phyloP scores from a whole-genome alignment of 2,113 vertebrate genomes.

The Cercocebus atys region DNA sequence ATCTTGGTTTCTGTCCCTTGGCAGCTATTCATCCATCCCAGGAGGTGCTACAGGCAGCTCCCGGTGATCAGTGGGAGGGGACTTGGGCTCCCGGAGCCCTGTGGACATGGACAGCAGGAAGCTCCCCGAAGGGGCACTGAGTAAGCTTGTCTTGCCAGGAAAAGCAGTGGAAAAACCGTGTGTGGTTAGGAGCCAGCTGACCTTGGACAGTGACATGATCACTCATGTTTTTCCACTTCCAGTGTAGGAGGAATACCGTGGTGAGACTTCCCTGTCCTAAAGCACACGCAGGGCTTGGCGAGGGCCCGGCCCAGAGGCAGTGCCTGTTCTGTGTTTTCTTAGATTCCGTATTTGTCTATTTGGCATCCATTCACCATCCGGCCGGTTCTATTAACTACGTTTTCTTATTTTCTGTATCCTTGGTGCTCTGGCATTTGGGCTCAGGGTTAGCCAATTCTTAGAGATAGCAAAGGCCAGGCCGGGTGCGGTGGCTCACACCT shows the following conservation, averaged over 20 bases:
- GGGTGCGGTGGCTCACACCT: too few relatives aligned
- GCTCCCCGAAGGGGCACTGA: neutral
- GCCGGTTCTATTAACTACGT: too few relatives aligned
- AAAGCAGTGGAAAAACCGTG: neutral
- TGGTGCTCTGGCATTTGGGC: neutral
- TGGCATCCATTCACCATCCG: neutral
- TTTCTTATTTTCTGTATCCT: neutral
- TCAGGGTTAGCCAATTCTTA: too few relatives aligned
- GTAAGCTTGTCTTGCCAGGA: neutral
- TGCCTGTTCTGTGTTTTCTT: neutral
- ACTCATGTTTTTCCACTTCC: neutral
- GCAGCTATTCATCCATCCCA: neutral
- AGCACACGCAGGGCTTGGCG: neutral
- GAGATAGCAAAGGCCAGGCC: neutral
- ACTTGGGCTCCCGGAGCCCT: neutral
- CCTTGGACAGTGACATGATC: neutral
- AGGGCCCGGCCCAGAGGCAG: rapidly evolving
- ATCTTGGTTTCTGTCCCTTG: neutral
- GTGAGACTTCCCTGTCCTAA: neutral
- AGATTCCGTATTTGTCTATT: neutral
- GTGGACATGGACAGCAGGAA: neutral
- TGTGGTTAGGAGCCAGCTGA: neutral
- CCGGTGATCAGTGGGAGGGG: neutral
- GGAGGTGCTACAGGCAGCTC: neutral
- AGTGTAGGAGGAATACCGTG: neutral